Conservation (phyloP, 2,888 invertebrate genomes). For the Suillia variegata region DNA sequence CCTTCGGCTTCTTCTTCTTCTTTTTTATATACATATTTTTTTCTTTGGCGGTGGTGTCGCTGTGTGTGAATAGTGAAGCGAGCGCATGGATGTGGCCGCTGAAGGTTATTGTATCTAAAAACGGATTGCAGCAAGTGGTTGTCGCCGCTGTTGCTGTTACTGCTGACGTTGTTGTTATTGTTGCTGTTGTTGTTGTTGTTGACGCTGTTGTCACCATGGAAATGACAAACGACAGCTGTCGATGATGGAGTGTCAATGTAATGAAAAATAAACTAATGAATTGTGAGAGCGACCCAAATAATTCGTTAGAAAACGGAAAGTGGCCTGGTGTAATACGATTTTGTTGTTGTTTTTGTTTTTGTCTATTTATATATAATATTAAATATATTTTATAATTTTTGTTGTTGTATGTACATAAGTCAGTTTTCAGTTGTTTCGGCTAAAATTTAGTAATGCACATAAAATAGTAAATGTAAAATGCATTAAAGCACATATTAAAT, state of each 20-base stretch:
- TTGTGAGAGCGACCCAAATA: slow-evolving; percentile 52
- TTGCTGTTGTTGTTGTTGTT: background rate
- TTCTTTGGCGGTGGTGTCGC: too few species aligned
- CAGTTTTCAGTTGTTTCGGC: too few species aligned
- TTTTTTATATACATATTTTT: too few species aligned
- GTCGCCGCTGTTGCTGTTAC: background rate
- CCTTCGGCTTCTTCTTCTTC: too few species aligned
- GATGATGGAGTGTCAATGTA: slow-evolving; percentile 53
- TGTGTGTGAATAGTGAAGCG: background rate
- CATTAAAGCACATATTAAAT: too few species aligned
- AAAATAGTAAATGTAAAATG: too few species aligned
- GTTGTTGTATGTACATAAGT: too few species aligned
- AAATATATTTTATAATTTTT: too few species aligned
- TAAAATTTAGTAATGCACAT: too few species aligned
- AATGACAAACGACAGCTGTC: slow-evolving; percentile 50
- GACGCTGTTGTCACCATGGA: slow-evolving; percentile 16
- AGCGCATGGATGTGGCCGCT: background rate
- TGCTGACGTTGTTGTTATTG: slow-evolving; percentile 1
- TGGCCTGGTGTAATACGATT: too few species aligned
- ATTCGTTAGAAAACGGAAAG: slow-evolving; percentile 45
- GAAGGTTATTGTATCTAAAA: background rate
- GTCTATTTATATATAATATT: too few species aligned
- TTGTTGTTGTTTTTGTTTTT: too few species aligned
- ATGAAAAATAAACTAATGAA: slow-evolving; percentile 54
- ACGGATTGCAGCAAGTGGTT: background rate